Conservation (phyloP, 2,888 invertebrate genomes). For the Acleris emargana region DNA sequence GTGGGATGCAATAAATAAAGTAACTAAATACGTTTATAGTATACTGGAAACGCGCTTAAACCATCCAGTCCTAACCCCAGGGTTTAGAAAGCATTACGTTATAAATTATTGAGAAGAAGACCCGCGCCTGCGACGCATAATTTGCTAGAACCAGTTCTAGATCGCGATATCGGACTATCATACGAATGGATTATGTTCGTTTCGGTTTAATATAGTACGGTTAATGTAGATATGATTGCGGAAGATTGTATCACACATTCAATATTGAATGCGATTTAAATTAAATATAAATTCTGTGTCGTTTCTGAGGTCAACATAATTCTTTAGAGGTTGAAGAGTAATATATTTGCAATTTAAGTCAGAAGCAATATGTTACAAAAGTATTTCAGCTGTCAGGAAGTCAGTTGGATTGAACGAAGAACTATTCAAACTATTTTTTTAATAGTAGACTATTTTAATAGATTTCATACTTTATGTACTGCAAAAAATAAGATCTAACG, state of each 20-base stretch:
- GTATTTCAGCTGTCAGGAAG: no score
- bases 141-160: conserved; percentile 68
- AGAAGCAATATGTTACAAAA: no score
- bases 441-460: no score
- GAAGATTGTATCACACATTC: conserved; percentile 29
- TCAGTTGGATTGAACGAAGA: no score
- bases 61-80: conserved; percentile 50
- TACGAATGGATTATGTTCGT: conserved; percentile 40
- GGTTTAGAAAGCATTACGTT: conserved; percentile 67
- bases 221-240: conserved; percentile 35
- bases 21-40: neutral
- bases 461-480: no score
- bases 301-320: conserved; percentile 1
- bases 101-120: conserved; percentile 71
- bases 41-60: conserved; percentile 38
- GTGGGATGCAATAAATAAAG: no score
- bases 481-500: no score
- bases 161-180: conserved; percentile 45
- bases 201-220: conserved; percentile 34
- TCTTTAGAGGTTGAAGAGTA: no score
- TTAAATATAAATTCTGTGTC: conserved; percentile 22
- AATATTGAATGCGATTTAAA: conserved; percentile 32
- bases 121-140: conserved; percentile 66
- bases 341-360: no score
- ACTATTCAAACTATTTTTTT: no score